These are phyloP conservation scores for Suillia variegata DNA, from an alignment of 2,888 invertebrate species.

Conservation along the genomic window DNA sequence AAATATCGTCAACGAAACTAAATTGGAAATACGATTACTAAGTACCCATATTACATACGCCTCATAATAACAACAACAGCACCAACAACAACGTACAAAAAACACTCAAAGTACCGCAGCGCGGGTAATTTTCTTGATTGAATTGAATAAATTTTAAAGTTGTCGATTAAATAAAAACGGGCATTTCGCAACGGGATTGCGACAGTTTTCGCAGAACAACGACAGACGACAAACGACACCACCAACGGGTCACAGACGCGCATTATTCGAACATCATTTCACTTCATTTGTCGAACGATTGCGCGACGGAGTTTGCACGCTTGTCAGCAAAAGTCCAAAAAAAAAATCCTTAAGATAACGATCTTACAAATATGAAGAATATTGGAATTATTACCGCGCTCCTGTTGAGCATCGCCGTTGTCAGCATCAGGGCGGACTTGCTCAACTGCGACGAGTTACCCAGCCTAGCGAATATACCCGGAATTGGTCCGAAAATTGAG, in stretches of 20 bases:
- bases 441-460: constrained; percentile 48
- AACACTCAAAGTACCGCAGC: not conserved
- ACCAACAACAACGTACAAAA: not conserved
- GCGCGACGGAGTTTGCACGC: not conserved
- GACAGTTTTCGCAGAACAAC: constrained; percentile 31
- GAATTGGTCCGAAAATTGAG: constrained; percentile 36
- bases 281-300: not conserved
- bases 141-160: constrained; percentile 17
- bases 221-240: too few species aligned
- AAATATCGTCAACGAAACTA: not conserved
- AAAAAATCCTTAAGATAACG: not conserved
- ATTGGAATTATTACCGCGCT: not conserved
- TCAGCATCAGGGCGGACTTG: constrained; percentile 38
- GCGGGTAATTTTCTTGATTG: constrained; percentile 12
- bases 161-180: constrained; percentile 25
- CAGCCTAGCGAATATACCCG: constrained; percentile 34
- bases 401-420: constrained; percentile 17
- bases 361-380: constrained; percentile 24
- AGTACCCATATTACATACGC: too few species aligned
- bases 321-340: constrained; percentile 1
- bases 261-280: not conserved
- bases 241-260: constrained; percentile 14
- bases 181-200: constrained; percentile 14
- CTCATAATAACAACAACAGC: not conserved
- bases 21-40: too few species aligned